phyloP scores from a whole-genome alignment of 1,140 invertebrate genomes.

The Brachionus paranguensis region DNA sequence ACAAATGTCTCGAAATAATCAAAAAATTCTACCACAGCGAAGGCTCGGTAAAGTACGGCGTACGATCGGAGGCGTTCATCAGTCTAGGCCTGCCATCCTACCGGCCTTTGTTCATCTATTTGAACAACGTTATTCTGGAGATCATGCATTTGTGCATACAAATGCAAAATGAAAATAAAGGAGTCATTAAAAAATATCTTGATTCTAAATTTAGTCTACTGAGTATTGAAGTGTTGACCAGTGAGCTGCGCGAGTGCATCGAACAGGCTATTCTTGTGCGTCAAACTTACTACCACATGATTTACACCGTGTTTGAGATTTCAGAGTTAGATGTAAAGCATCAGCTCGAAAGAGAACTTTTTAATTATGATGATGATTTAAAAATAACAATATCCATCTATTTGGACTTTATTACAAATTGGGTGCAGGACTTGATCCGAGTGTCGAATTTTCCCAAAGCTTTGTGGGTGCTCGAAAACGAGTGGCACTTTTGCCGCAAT shows the following conservation, averaged over 20 bases:
- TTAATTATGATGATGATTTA: slow-evolving; percentile 21
- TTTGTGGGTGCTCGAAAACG: slow-evolving; percentile 11
- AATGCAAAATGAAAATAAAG: slow-evolving; percentile 36
- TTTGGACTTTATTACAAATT: slow-evolving; percentile 21
- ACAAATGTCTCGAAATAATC: background rate
- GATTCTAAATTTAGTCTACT: slow-evolving; percentile 25
- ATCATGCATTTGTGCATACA: slow-evolving; percentile 28
- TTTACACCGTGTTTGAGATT: background rate
- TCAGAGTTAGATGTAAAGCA: background rate
- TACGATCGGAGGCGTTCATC: slow-evolving; percentile 1
- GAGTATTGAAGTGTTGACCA: slow-evolving; percentile 19
- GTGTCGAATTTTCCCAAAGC: slow-evolving; percentile 12
- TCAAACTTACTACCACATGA: slow-evolving; percentile 34
- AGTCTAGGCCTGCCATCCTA: background rate
- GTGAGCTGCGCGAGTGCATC: slow-evolving; percentile 21
- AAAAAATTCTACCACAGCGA: background rate
- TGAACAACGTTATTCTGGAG: slow-evolving; percentile 30
- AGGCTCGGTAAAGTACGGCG: slow-evolving; percentile 18
- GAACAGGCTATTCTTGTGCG: slow-evolving; percentile 25
- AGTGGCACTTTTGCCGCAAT: slow-evolving; percentile 36
- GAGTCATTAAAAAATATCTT: background rate
- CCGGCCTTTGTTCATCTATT: slow-evolving; percentile 1
- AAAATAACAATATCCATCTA: slow-evolving; percentile 19
- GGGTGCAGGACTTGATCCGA: background rate
- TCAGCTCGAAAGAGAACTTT: slow-evolving; percentile 5